Evolutionary conservation across 2,888 invertebrate genomes (phyloP), one percentile per base, ranked within the genome.

Genomic region (Drosophila mulleri): DNA sequence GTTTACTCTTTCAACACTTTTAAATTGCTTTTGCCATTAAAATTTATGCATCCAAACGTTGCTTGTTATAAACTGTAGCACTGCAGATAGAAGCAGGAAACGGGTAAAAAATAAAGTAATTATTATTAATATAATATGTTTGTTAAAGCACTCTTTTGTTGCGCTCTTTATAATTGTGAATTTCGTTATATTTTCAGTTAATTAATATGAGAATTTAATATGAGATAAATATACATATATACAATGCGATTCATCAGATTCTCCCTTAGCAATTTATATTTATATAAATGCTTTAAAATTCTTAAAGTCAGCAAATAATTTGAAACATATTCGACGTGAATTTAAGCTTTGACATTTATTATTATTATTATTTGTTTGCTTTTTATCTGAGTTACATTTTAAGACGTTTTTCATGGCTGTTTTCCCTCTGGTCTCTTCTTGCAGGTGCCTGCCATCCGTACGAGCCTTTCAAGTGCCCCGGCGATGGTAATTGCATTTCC

Each of bases 381-480:
- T 32, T 67, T 52, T 16, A 23, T 50, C n/a, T 16, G 8, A 47
- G 2, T 16, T 32, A 41, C 45, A 35, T 32, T 60, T 23, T n/a
- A 3, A 35, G 26, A 6, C 39, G 39, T n/a, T 39, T 29, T 56
- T 37, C 23, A 74, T 58, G 44, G 29, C 39, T 11, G 18, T 52
- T 61, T 41, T 26, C 18, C 23, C 18, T 26, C 29, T 69, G 32
- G 16, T 42, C 18, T 53, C 48, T 42, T 39, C 37, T 93, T 93
- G 58, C 92, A 96, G 96, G 95, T 64, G 95, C 96, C 86, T 98
- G 98, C 91, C 98, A 98, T 92, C 98, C 98, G 2, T 98, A 98
- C 94, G 98, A 98, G 93, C 98, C 98, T 42, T 98, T 98, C 94
- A 98, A 98, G 92, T 98, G 98, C 92, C 98, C 98, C 0, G 98